Percentiles rank a stretch among this genome's conserved stretches.
These are phyloP conservation scores for Geopemphigus sp. DNA, from an alignment of 1,140 invertebrate genomes.

Conservation along the genomic window DNA sequence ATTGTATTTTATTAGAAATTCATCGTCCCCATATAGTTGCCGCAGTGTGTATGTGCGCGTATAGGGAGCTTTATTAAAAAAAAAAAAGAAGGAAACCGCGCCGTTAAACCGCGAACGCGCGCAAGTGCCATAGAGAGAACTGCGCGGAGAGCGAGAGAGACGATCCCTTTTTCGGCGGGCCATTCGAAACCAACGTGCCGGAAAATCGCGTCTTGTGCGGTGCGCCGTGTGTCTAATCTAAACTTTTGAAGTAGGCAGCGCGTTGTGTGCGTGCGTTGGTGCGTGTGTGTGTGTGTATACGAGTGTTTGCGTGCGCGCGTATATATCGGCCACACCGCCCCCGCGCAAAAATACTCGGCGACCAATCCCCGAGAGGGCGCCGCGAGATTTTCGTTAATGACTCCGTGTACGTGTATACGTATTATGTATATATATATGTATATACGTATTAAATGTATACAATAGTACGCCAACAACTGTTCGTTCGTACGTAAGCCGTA, in stretches of 20 bases:
- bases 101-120: constrained; percentile 7
- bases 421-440: neutral
- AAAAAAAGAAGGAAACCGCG: constrained; percentile 27
- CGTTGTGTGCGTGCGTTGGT: neutral
- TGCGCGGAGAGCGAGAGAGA: neutral
- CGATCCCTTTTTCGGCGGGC: neutral
- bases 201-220: constrained; percentile 40
- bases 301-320: no score
- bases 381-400: constrained; percentile 15
- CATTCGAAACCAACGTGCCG: constrained; percentile 20
- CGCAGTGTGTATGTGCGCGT: neutral
- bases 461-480: no score
- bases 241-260: constrained; percentile 17
- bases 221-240: constrained; percentile 35
- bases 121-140: constrained; percentile 38
- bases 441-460: neutral
- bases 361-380: neutral
- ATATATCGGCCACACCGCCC: neutral
- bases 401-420: no score
- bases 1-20: constrained; percentile 34
- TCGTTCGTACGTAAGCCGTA: no score
- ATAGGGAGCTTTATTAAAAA: constrained; percentile 19
- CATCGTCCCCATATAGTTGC: neutral
- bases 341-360: neutral
- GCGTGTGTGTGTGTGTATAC: no score